Conservation (phyloP, 2,797 vertebrate species). For the Euthynnus affinis region DNA sequence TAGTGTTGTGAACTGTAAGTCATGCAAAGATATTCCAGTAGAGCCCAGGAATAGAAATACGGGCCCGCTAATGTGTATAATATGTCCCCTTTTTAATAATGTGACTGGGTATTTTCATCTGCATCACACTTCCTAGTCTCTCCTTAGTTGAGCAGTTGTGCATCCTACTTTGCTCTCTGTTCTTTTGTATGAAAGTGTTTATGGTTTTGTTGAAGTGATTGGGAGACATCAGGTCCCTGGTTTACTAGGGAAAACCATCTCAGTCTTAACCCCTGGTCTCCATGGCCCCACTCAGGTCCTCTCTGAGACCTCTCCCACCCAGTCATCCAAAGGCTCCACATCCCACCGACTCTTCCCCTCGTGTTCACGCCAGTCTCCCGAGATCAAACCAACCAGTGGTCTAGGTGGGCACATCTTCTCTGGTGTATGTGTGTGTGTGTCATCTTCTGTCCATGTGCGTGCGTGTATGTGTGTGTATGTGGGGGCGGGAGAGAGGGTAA, state of each 20-base stretch:
- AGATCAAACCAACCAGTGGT: conserved; percentile 92
- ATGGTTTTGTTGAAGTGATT: conserved; percentile 24
- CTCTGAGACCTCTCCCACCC: conserved; percentile 89
- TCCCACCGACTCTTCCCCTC: conserved; percentile 94
- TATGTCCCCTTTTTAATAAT: no score
- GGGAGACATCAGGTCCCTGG: conserved; percentile 10
- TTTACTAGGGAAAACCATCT: background rate
- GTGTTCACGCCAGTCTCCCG: conserved; percentile 91
- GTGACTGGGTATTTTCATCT: background rate
- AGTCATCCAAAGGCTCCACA: conserved; percentile 69
- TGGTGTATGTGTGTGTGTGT: conserved; percentile 11
- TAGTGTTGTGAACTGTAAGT: no score
- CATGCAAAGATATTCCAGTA: no score
- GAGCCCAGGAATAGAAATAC: no score
- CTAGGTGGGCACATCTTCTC: conserved; percentile 86
- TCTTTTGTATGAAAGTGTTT: background rate
- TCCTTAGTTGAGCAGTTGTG: background rate
- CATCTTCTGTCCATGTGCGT: background rate
- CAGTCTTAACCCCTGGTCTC: conserved; percentile 48
- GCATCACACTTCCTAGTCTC: background rate
- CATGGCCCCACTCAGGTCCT: conserved; percentile 88
- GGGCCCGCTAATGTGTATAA: no score
- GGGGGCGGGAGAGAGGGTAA: background rate
- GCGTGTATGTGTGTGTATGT: conserved; percentile 3
- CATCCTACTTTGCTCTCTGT: background rate